These are phyloP conservation scores for Diorhabda sublineata DNA, from an alignment of 1,140 invertebrate genomes.

Conservation along the genomic window DNA sequence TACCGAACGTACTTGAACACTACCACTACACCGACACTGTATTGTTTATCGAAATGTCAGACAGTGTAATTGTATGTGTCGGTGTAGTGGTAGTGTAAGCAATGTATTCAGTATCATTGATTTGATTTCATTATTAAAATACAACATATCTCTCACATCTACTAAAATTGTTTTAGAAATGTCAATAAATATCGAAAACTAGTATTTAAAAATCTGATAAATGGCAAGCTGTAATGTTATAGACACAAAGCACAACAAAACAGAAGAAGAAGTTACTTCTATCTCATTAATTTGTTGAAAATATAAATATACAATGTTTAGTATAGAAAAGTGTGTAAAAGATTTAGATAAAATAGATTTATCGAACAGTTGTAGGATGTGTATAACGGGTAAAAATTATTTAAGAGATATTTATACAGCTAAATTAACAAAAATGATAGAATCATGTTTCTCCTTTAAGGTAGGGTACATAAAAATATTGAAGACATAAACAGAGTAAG, in stretches of 20 bases:
- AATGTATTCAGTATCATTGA: too few relatives aligned
- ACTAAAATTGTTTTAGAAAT: too few relatives aligned
- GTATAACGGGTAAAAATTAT: constrained; percentile 30
- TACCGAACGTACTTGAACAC: too few relatives aligned
- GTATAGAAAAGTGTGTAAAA: neutral
- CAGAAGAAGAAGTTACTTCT: neutral
- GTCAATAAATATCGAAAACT: neutral
- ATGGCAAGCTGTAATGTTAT: neutral
- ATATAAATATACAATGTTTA: neutral
- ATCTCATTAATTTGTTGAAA: neutral
- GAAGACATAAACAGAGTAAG: neutral
- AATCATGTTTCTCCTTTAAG: constrained; percentile 29
- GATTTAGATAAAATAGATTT: constrained; percentile 6
- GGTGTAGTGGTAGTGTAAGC: too few relatives aligned
- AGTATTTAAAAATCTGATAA: neutral
- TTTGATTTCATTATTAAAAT: too few relatives aligned
- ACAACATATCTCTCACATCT: too few relatives aligned
- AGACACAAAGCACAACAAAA: neutral
- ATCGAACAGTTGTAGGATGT: constrained; percentile 33
- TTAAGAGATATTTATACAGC: constrained; percentile 32
- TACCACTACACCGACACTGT: too few relatives aligned
- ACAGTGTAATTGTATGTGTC: too few relatives aligned
- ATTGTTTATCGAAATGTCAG: too few relatives aligned
- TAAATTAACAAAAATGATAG: constrained; percentile 34
- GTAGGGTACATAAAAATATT: constrained; percentile 22